Conservation (phyloP, 2,888 invertebrate genomes). For the Exephanes ischioxanthus region DNA sequence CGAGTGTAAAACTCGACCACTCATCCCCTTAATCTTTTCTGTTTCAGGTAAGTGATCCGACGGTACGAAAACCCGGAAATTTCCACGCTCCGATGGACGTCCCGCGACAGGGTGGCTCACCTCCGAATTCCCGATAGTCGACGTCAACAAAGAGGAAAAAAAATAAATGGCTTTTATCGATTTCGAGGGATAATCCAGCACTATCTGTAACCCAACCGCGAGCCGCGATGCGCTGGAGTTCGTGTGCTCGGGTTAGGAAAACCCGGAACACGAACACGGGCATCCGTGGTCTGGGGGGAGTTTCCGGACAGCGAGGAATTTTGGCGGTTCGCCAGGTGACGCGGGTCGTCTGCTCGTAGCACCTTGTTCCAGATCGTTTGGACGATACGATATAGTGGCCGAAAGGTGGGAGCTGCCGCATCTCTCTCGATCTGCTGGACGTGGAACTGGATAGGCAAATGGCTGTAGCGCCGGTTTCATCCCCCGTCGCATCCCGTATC, state of each 20-base stretch:
- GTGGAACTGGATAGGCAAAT: constrained; percentile 27
- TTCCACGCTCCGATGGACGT: neutral
- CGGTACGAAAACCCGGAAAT: neutral
- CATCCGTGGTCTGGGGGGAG: neutral
- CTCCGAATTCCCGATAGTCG: neutral
- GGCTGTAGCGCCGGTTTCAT: neutral
- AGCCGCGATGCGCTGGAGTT: neutral
- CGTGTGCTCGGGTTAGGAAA: constrained; percentile 40
- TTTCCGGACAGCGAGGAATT: constrained; percentile 31
- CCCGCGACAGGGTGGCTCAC: neutral
- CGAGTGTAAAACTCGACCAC: neutral
- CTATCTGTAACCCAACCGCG: neutral
- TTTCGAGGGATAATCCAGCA: neutral
- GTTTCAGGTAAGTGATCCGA: constrained; percentile 48
- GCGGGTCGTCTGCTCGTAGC: neutral
- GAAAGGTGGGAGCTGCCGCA: neutral
- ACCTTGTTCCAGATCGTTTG: neutral
- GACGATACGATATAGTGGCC: neutral
- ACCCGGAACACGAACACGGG: constrained; percentile 26
- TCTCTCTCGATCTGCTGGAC: neutral
- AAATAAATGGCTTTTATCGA: neutral
- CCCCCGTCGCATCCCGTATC: neutral
- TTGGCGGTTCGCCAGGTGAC: constrained; percentile 64
- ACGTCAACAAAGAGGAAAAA: neutral
- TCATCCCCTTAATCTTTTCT: constrained; percentile 25